These are phyloP conservation scores for Lumbricus terrestris DNA, from an alignment of 2,888 invertebrate species.

Conservation along the genomic window DNA sequence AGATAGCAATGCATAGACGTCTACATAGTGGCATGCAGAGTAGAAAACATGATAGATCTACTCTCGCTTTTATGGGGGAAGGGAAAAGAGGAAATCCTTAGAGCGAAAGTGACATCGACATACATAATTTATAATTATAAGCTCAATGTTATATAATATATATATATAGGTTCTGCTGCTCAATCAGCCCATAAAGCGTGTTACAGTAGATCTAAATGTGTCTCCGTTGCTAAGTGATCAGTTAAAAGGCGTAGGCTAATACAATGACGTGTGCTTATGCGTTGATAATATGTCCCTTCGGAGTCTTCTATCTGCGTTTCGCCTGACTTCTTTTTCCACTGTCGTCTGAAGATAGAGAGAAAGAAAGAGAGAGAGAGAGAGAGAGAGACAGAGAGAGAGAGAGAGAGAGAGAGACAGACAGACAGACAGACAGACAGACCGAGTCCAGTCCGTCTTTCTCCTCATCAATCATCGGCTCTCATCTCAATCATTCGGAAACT, in stretches of 20 bases:
- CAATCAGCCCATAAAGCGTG: background rate
- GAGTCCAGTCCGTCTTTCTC: background rate
- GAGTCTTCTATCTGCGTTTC: background rate
- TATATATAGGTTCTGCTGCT: too few species aligned
- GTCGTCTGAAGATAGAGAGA: background rate
- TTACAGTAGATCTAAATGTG: conserved; percentile 3
- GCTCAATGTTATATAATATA: too few species aligned
- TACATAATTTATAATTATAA: too few species aligned
- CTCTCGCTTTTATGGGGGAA: background rate
- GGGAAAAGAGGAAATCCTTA: background rate
- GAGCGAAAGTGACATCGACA: background rate
- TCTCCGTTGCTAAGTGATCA: background rate
- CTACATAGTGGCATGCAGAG: too few species aligned
- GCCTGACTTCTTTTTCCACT: background rate
- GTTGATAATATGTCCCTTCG: background rate
- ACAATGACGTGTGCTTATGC: background rate
- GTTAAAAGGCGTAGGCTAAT: background rate
- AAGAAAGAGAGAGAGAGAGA: too few species aligned
- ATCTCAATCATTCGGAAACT: background rate
- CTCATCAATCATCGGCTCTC: background rate
- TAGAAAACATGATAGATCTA: too few species aligned
- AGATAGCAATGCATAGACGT: too few species aligned
- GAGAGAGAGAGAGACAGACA: too few species aligned
- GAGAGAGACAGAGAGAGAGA: too few species aligned
- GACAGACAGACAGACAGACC: too few species aligned